A percentile compares a stretch with the other conserved stretches of the same genome.
Evolutionary conservation across 2,888 invertebrate species (phyloP).

Genomic region (Nomada fabriciana): DNA sequence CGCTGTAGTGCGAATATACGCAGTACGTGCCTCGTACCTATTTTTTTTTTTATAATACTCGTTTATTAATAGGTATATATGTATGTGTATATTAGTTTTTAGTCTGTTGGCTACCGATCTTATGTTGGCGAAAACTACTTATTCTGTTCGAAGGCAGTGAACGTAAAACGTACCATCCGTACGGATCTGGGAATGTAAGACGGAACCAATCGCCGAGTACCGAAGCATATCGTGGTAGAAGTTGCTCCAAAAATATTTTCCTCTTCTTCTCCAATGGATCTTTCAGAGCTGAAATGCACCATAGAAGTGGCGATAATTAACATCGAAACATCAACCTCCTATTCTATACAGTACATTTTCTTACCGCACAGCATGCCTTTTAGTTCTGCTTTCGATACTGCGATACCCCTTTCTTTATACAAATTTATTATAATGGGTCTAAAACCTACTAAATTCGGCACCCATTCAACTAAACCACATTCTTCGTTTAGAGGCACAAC

Average conservation of each 20-base stretch:
- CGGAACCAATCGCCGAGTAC: constrained; percentile 97
- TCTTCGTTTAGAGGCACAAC: constrained; percentile 97
- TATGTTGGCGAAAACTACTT: not conserved
- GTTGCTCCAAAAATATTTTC: constrained; percentile 87
- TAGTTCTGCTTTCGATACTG: constrained; percentile 86
- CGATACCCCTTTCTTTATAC: constrained; percentile 89
- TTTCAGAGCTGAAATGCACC: constrained; percentile 78
- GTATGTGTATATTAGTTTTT: no score
- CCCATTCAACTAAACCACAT: constrained; percentile 98
- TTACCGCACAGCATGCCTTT: constrained; percentile 87
- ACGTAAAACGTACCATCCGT: constrained; percentile 88
- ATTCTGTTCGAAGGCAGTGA: not conserved
- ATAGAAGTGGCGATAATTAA: not conserved
- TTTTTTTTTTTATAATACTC: constrained; percentile 3
- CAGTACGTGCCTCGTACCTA: constrained; percentile 95
- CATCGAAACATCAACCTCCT: not conserved
- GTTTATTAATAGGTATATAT: no score
- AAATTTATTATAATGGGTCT: constrained; percentile 89
- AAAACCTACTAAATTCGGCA: constrained; percentile 93
- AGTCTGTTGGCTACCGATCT: no score
- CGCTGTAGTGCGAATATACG: constrained; percentile 96
- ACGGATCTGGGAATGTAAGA: constrained; percentile 94
- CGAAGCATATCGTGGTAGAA: constrained; percentile 91
- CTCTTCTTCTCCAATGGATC: constrained; percentile 89
- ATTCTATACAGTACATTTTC: constrained; percentile 24